Evolutionary conservation across 2,888 invertebrate genomes (phyloP).

Genomic region (Lasioglossum calceatum): DNA sequence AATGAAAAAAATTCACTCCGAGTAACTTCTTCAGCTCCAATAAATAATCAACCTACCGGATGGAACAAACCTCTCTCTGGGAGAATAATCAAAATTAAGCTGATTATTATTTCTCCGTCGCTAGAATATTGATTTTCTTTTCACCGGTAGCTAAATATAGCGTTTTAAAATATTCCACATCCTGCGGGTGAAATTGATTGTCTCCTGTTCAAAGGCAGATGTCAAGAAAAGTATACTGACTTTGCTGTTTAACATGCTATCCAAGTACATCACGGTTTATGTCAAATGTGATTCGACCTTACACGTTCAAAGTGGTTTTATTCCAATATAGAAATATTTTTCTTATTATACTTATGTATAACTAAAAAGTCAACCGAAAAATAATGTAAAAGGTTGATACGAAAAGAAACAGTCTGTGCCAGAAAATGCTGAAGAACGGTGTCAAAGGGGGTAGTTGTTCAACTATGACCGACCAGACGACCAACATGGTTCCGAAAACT

Average conservation of each 20-base stretch:
- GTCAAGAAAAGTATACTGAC: neutral
- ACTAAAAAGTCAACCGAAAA: neutral
- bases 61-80: neutral
- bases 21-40: constrained; percentile 3
- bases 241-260: neutral
- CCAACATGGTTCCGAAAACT: constrained; percentile 8
- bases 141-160: neutral
- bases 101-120: neutral
- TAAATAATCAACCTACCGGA: constrained; percentile 10
- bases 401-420: neutral
- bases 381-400: neutral
- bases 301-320: neutral
- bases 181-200: neutral
- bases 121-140: neutral
- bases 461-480: constrained; percentile 21
- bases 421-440: neutral
- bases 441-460: neutral
- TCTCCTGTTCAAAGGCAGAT: neutral
- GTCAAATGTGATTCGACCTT: neutral
- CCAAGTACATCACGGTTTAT: neutral
- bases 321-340: neutral
- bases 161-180: neutral
- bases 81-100: neutral
- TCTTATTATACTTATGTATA: neutral
- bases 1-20: neutral